Evolutionary conservation across 2,113 vertebrate species (phyloP).

Genomic region (Tringa solitaria): DNA sequence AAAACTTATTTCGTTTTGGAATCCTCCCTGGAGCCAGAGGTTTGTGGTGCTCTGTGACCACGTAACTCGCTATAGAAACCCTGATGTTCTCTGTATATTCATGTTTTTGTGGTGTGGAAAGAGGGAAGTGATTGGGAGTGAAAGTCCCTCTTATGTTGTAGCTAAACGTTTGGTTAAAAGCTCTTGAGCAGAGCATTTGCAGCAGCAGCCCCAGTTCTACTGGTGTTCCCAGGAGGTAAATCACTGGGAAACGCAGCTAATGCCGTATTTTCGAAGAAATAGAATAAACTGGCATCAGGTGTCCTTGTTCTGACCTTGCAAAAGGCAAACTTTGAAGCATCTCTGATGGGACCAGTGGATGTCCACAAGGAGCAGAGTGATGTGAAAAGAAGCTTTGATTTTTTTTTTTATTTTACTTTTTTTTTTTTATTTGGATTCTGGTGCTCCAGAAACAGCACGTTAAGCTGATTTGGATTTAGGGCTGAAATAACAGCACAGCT

Average conservation of each 20-base stretch:
- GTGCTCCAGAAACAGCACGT: background rate
- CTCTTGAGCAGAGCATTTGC: background rate
- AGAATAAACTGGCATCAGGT: no score
- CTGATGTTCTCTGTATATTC: background rate
- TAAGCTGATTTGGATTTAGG: background rate
- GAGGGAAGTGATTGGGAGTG: background rate
- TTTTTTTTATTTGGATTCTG: background rate
- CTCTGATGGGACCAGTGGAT: background rate
- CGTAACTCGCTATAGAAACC: rapidly evolving
- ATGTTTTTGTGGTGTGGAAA: background rate
- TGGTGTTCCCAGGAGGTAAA: background rate
- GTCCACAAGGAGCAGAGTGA: background rate
- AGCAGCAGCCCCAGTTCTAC: background rate
- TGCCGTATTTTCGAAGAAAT: background rate
- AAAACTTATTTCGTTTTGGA: background rate
- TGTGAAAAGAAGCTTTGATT: background rate
- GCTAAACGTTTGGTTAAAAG: background rate
- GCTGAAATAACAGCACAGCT: background rate
- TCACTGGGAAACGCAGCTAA: background rate
- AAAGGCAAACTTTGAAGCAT: background rate
- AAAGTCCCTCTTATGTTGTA: background rate
- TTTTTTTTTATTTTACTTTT: background rate
- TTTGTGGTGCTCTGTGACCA: background rate
- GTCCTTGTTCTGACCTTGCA: background rate
- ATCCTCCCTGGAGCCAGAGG: background rate